These are phyloP conservation scores for Virgularia gustaviana DNA, from an alignment of 92 coral and sea anemone species.

Conservation along the genomic window DNA sequence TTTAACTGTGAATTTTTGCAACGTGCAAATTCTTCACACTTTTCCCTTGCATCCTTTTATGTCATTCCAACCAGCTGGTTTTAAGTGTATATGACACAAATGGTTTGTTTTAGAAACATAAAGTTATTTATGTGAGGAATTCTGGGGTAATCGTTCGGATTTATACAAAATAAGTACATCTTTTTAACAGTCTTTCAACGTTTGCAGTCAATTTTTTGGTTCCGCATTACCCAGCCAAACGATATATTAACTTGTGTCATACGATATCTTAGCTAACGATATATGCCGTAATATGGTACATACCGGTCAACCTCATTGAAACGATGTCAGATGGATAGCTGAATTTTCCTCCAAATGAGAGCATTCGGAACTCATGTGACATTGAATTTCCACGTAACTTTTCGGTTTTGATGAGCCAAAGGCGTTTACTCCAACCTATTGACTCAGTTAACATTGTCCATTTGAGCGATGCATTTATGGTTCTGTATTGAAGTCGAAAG, in stretches of 20 bases:
- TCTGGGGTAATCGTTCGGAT: too few species aligned
- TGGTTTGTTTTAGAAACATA: too few species aligned
- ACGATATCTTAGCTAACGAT: too few species aligned
- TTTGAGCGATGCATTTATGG: conserved; percentile 56
- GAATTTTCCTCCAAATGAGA: conserved; percentile 63
- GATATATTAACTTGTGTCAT: too few species aligned
- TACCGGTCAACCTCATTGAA: conserved; percentile 64
- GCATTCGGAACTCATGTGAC: conserved; percentile 87
- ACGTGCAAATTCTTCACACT: too few species aligned
- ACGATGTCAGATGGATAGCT: conserved; percentile 83
- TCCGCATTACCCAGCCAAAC: neutral
- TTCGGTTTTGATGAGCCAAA: conserved; percentile 57
- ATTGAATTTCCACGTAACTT: conserved; percentile 52
- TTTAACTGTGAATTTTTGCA: too few species aligned
- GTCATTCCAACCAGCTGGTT: too few species aligned
- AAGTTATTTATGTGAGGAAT: too few species aligned
- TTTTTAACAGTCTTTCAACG: too few species aligned
- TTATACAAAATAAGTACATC: neutral
- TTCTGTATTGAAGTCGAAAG: conserved; percentile 71
- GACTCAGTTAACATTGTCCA: conserved; percentile 59
- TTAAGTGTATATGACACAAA: too few species aligned
- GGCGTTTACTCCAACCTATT: conserved; percentile 52
- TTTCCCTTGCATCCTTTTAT: too few species aligned
- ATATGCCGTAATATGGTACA: too few species aligned
- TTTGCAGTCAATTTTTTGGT: neutral